A percentile compares a stretch with the other conserved stretches of the same genome.
Conservation (phyloP, 2,113 vertebrate species). For the Cariama cristata region DNA sequence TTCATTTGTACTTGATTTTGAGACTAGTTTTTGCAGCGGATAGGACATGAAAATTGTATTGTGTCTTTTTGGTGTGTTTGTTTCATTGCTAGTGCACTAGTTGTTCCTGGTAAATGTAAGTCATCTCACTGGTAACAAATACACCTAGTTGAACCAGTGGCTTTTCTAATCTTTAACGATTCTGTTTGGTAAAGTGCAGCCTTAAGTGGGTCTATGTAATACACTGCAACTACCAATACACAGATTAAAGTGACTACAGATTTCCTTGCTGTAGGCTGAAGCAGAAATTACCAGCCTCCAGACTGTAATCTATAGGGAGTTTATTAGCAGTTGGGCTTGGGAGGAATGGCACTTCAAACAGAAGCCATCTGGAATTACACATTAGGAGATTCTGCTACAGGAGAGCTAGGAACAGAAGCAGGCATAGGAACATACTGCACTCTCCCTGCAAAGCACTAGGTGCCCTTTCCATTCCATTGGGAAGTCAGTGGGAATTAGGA, state of each 20-base stretch:
- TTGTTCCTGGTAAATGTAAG: not conserved
- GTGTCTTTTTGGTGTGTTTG: not conserved
- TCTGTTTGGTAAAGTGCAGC: not conserved
- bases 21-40: constrained; percentile 15
- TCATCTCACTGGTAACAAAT: not conserved
- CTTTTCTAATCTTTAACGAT: not conserved
- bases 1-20: constrained; percentile 47
- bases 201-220: not conserved
- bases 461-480: not conserved
- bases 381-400: not conserved
- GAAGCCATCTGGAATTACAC: constrained; percentile 10
- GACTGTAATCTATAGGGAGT: not conserved
- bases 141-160: not conserved
- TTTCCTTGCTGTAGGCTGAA: not conserved
- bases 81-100: not conserved
- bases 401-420: not conserved
- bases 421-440: not conserved
- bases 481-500: not conserved
- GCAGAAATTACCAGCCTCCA: constrained; percentile 1
- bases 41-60: not conserved
- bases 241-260: not conserved
- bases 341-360: constrained; percentile 13
- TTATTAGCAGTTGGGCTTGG: not conserved
- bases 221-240: not conserved
- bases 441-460: not conserved